These are phyloP conservation scores for Madoqua kirkii DNA, from an alignment of 2,113 vertebrate genomes.

Conservation along the genomic window DNA sequence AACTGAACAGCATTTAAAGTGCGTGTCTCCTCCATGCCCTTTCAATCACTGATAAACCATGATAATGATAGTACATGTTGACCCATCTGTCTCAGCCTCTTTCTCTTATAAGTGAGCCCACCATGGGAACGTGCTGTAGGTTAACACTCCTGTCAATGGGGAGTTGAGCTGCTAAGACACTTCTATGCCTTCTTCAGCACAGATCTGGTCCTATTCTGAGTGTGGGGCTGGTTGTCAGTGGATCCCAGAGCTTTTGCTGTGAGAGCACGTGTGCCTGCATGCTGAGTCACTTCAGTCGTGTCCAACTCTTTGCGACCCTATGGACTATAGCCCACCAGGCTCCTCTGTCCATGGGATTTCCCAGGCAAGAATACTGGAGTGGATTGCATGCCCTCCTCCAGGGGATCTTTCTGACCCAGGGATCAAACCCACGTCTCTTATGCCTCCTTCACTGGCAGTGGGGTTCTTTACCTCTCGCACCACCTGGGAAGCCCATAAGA, in stretches of 20 bases:
- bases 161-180: not conserved
- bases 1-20: not conserved
- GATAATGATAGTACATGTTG: not conserved
- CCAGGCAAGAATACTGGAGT: not conserved
- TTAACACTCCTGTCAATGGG: fast-evolving
- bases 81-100: not conserved
- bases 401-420: not conserved
- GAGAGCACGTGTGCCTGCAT: not conserved
- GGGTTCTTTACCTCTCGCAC: not conserved
- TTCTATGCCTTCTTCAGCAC: too few relatives aligned
- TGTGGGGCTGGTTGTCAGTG: not conserved
- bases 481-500: not conserved
- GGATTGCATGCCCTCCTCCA: not conserved
- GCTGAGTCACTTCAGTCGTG: not conserved
- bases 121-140: too few relatives aligned
- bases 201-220: not conserved
- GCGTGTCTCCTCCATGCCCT: too few relatives aligned
- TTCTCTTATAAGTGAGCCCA: too few relatives aligned
- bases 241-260: not conserved
- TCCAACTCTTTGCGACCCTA: fast-evolving
- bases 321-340: not conserved
- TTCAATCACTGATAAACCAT: not conserved
- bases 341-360: not conserved
- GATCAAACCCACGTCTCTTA: fast-evolving
- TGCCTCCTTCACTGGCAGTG: not conserved